These are phyloP conservation scores for Anoplopoma fimbria DNA, from an alignment of 2,113 vertebrate genomes.

Conservation along the genomic window DNA sequence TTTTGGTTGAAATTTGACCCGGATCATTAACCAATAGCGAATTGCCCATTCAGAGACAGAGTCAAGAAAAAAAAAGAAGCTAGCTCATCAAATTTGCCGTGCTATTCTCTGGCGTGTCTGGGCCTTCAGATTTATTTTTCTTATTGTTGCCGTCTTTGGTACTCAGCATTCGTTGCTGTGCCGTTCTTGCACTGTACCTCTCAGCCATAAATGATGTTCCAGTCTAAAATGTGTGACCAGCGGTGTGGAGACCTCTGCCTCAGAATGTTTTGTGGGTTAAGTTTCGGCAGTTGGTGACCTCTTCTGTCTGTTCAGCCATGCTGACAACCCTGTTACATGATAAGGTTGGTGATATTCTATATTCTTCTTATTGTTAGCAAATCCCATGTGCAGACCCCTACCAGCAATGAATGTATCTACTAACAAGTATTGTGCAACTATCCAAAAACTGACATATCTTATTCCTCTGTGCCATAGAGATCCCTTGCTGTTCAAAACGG, in stretches of 20 bases:
- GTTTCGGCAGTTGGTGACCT: background rate
- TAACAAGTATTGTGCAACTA: background rate
- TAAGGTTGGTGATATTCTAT: background rate
- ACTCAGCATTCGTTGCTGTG: constrained; percentile 15
- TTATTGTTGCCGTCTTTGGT: background rate
- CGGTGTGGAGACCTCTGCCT: background rate
- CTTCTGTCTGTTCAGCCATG: constrained; percentile 18
- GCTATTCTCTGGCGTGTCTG: constrained; percentile 1
- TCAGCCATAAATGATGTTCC: background rate
- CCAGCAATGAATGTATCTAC: constrained; percentile 14
- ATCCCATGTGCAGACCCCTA: constrained; percentile 6
- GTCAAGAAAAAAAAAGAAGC: background rate
- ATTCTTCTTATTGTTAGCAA: constrained; percentile 18
- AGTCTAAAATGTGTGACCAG: constrained; percentile 2
- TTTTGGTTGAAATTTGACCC: background rate
- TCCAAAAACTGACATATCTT: constrained; percentile 1
- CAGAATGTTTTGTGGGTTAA: background rate
- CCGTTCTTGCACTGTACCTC: constrained; percentile 1
- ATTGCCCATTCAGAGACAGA: background rate
- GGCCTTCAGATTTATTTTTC: background rate
- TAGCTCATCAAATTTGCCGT: background rate
- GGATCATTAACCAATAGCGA: background rate
- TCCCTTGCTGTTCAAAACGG: background rate
- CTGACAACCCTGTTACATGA: constrained; percentile 6
- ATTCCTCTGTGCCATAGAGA: constrained; percentile 29